Evolutionary conservation across 1,140 invertebrate species (phyloP).

Genomic region (Planococcus citri): DNA sequence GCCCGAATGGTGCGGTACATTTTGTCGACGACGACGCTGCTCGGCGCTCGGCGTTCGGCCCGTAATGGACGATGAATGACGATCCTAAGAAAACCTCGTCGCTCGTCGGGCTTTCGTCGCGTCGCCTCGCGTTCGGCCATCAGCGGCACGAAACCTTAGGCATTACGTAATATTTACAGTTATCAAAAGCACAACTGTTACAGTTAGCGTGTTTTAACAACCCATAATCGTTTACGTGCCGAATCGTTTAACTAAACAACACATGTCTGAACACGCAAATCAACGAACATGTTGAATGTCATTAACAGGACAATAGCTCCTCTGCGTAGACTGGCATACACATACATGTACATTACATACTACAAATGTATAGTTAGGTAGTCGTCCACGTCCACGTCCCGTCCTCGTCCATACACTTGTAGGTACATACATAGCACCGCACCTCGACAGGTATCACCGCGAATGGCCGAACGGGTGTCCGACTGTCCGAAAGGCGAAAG

Average conservation of each 20-base stretch:
- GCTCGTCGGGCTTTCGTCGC: no score
- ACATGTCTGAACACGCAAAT: conserved; percentile 22
- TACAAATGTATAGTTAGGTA: no score
- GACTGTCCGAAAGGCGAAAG: no score
- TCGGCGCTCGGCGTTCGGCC: neutral
- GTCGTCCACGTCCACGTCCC: no score
- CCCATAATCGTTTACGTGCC: conserved; percentile 18
- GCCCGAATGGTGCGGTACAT: no score
- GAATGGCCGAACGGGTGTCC: no score
- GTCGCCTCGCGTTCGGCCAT: no score
- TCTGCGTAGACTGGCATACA: neutral
- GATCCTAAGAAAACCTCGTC: conserved; percentile 9
- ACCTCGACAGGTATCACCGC: no score
- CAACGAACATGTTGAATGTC: conserved; percentile 9
- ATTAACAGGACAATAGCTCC: conserved; percentile 19
- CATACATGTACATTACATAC: no score
- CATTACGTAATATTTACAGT: conserved; percentile 14
- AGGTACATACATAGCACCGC: no score
- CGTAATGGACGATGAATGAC: conserved; percentile 1
- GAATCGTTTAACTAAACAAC: conserved; percentile 21
- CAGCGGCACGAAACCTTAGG: conserved; percentile 18
- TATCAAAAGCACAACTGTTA: conserved; percentile 18
- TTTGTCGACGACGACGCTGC: no score
- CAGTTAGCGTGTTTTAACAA: conserved; percentile 19
- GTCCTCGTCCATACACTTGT: no score